These are phyloP conservation scores for Lepidothrix coronata DNA, from an alignment of 2,113 vertebrate species.

Conservation along the genomic window DNA sequence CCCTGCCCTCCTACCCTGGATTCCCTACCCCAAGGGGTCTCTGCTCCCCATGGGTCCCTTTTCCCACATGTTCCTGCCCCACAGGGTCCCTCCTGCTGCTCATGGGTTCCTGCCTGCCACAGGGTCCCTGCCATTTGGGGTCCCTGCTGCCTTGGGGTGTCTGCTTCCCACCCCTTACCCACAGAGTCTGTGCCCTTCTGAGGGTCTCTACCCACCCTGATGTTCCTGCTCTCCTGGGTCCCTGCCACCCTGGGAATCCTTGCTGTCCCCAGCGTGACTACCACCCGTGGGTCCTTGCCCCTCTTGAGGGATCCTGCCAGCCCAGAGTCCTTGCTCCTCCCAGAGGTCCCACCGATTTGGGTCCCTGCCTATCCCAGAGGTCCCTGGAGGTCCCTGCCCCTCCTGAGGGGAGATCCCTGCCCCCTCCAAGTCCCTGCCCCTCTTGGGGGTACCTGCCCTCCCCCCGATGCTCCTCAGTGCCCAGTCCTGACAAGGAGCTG, in stretches of 20 bases:
- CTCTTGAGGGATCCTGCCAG: background rate
- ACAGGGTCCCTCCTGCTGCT: background rate
- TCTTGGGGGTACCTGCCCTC: background rate
- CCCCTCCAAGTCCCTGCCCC: background rate
- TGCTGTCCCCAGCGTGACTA: accelerated
- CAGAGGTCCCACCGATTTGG: background rate
- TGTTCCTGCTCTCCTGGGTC: background rate
- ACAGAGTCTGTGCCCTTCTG: accelerated
- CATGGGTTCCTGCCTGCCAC: background rate
- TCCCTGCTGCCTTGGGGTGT: background rate
- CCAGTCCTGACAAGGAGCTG: background rate
- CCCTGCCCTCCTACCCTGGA: background rate
- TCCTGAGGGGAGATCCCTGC: background rate
- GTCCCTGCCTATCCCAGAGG: background rate
- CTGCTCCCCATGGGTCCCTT: background rate
- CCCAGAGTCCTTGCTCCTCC: background rate
- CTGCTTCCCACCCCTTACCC: background rate
- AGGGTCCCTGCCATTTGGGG: background rate
- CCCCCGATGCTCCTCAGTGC: background rate
- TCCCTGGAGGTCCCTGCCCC: background rate
- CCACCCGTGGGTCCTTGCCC: background rate
- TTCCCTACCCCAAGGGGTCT: accelerated
- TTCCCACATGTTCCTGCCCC: background rate
- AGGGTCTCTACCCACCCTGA: background rate
- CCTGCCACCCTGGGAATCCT: background rate